These are phyloP conservation scores for Apoderus coryli DNA, from an alignment of 2,888 invertebrate genomes.

Conservation along the genomic window DNA sequence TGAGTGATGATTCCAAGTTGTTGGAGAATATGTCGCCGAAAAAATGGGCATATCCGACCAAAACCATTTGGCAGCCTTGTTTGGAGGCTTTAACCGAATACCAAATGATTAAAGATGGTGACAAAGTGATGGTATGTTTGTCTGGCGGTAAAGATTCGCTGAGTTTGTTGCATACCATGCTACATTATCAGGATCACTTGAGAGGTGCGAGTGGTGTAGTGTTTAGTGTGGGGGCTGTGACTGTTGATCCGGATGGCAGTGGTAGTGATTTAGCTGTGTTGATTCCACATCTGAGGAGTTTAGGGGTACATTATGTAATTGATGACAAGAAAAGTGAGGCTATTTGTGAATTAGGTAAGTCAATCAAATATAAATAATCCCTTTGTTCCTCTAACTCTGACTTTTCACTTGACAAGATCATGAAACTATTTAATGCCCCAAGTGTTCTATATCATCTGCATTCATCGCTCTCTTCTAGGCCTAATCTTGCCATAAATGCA, in stretches of 20 bases:
- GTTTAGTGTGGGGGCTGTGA: constrained; percentile 58
- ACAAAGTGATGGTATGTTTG: constrained; percentile 59
- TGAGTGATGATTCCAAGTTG: constrained; percentile 20
- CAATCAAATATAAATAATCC: no score
- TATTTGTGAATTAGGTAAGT: constrained; percentile 21
- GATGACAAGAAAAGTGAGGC: constrained; percentile 36
- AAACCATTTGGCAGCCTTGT: constrained; percentile 66
- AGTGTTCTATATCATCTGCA: background rate
- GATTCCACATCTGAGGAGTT: constrained; percentile 57
- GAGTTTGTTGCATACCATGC: constrained; percentile 68
- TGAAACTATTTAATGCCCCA: no score
- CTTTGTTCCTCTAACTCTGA: no score
- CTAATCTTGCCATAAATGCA: no score
- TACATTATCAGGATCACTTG: constrained; percentile 70
- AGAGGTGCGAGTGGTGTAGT: constrained; percentile 58
- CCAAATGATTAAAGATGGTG: constrained; percentile 62
- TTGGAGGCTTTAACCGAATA: constrained; percentile 72
- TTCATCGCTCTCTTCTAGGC: no score
- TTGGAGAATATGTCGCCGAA: constrained; percentile 33
- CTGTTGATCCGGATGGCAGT: constrained; percentile 54
- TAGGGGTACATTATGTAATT: constrained; percentile 63
- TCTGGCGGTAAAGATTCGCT: constrained; percentile 75
- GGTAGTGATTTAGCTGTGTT: constrained; percentile 41
- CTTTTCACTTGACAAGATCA: no score
- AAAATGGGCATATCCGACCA: constrained; percentile 63